Evolutionary conservation across 1,140 invertebrate species (phyloP), one percentile per base, ranked within the genome.

Genomic region (Camponotus floridanus): DNA sequence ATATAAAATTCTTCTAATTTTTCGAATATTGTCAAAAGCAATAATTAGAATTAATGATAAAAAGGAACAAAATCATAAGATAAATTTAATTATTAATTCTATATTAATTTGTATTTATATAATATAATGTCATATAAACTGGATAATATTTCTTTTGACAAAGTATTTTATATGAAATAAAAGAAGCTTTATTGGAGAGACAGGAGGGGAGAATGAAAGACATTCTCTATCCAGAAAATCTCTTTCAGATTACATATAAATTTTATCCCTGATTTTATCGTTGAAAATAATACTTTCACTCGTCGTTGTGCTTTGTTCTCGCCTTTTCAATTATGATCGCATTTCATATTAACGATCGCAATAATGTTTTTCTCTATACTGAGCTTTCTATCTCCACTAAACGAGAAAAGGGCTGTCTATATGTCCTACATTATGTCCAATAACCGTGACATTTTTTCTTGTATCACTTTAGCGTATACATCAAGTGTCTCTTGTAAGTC

Each of bases 371-470:
- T 26, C 39, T 57, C 11, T 61, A 33, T 3, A n/a, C 39, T 4
- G 59, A 6, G 39, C 79, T 83, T 74, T 62, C 55, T 36, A 61
- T 48, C 5, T 80, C 1, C 26, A 51, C 11, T 57, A 70, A 73
- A 61, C 13, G 42, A 73, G 39, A 61, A 26, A 61, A 74, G 55
- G 36, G 31, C 39, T 48, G 31, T 61, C 67, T 57, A 39, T 45
- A 59, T 71, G 67, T 71, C 57, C 68, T 61, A 73, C 79, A 83
- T 83, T 83, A 48, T 48, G 42, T 51, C 31, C 68, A 73, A 83
- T 83, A 83, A 74, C 68, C 68, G 36, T 81, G 79, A 81, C 79
- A 83, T 83, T 83, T 73, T 81, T 83, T 83, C 68, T 48, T 73
- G 55, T 83, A 13, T 26, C 59, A 39, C 51, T 83, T 59, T 73